Evolutionary conservation across 2,113 vertebrate species (phyloP).

Genomic region (Todiramphus saurophagus): DNA sequence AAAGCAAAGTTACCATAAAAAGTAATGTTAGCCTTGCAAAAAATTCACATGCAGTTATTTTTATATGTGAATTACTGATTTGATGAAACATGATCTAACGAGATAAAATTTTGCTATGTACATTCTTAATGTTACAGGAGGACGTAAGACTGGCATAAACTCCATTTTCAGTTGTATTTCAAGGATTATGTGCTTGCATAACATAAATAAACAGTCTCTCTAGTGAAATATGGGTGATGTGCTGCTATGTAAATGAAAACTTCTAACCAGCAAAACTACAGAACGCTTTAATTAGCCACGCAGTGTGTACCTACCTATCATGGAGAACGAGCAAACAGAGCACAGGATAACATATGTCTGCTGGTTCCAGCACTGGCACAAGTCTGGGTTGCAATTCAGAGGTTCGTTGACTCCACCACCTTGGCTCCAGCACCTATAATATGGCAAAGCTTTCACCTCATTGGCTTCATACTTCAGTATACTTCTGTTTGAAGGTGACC

Average conservation of each 20-base stretch:
- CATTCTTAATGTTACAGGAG: neutral
- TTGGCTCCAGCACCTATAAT: neutral
- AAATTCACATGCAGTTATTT: neutral
- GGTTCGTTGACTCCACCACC: neutral
- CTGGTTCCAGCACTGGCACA: neutral
- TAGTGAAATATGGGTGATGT: neutral
- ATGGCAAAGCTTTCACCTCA: neutral
- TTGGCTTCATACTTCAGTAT: neutral
- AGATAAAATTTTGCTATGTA: neutral
- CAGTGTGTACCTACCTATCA: neutral
- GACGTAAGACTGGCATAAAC: neutral
- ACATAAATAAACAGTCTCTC: neutral
- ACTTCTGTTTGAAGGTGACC: neutral
- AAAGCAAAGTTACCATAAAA: neutral
- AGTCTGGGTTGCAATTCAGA: neutral
- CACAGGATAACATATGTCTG: neutral
- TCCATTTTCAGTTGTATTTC: neutral
- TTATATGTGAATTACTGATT: neutral
- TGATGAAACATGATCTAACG: neutral
- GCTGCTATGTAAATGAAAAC: neutral
- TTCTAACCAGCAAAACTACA: neutral
- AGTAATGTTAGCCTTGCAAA: neutral
- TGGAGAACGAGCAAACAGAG: neutral
- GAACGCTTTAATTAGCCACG: neutral
- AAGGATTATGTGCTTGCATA: neutral